phyloP scores from a whole-genome alignment of 2,113 vertebrate species.

The Actenoides hombroni region DNA sequence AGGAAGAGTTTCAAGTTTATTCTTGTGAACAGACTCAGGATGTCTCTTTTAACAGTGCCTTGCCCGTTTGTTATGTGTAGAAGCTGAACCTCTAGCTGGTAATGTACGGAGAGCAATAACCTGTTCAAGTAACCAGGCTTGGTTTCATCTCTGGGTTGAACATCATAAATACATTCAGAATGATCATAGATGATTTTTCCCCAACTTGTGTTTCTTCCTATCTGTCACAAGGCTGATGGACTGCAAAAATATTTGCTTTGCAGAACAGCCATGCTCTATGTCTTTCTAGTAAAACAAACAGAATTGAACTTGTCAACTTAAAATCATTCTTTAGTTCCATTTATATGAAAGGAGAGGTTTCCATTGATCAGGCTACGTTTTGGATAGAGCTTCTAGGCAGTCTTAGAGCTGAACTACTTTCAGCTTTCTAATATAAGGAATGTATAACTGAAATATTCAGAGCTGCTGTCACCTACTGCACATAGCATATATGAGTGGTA shows the following conservation, averaged over 20 bases:
- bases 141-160: background rate
- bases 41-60: background rate
- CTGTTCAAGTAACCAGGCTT: background rate
- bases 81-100: background rate
- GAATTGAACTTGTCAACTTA: background rate
- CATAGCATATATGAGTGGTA: background rate
- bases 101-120: background rate
- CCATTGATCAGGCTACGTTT: background rate
- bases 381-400: background rate
- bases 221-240: background rate
- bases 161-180: background rate
- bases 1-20: slow-evolving; percentile 71
- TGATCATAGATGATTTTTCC: background rate
- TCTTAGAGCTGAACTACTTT: background rate
- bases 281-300: background rate
- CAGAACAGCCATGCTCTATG: background rate
- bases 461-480: background rate
- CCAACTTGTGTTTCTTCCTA: background rate
- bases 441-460: background rate
- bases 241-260: slow-evolving; percentile 21
- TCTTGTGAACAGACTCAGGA: background rate
- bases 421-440: background rate
- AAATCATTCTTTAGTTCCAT: background rate
- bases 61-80: background rate
- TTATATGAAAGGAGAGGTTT: background rate